phyloP scores from a whole-genome alignment of 2,797 vertebrate genomes.

The Triplophysa bombifrons region DNA sequence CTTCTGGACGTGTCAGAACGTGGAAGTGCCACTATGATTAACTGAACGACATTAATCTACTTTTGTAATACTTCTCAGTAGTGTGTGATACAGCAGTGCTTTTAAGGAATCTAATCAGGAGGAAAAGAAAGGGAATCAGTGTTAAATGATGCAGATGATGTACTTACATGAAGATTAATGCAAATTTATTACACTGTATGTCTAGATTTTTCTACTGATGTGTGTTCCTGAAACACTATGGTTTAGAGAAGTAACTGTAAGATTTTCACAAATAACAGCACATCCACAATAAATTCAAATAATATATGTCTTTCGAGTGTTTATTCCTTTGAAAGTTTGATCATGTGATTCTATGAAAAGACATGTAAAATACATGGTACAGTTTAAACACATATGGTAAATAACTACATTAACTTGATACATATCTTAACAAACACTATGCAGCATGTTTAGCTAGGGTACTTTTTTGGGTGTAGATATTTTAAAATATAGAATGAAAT shows the following conservation, averaged over 20 bases:
- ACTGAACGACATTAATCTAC: constrained; percentile 49
- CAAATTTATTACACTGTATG: not conserved
- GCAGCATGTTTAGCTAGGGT: too few species aligned
- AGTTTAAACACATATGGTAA: too few species aligned
- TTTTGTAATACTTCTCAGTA: constrained; percentile 40
- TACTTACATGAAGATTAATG: constrained; percentile 6
- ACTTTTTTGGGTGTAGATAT: too few species aligned
- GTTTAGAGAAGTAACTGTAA: constrained; percentile 19
- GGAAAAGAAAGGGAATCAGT: constrained; percentile 18
- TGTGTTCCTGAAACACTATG: constrained; percentile 22
- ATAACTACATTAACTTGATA: too few species aligned
- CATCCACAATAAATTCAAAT: constrained; percentile 39
- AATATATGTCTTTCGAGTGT: constrained; percentile 9
- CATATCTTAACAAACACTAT: too few species aligned
- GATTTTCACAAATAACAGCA: constrained; percentile 59
- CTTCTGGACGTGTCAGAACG: constrained; percentile 52
- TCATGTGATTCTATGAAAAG: not conserved
- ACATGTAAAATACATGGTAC: not conserved
- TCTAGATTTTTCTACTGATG: constrained; percentile 37
- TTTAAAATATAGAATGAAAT: too few species aligned
- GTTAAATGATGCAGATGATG: not conserved
- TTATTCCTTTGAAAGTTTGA: not conserved
- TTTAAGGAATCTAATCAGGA: constrained; percentile 46
- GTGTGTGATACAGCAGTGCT: constrained; percentile 29
- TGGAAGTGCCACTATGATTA: constrained; percentile 73